Conservation (phyloP, 2,888 invertebrate genomes). For the Phymatocera aterrima region DNA sequence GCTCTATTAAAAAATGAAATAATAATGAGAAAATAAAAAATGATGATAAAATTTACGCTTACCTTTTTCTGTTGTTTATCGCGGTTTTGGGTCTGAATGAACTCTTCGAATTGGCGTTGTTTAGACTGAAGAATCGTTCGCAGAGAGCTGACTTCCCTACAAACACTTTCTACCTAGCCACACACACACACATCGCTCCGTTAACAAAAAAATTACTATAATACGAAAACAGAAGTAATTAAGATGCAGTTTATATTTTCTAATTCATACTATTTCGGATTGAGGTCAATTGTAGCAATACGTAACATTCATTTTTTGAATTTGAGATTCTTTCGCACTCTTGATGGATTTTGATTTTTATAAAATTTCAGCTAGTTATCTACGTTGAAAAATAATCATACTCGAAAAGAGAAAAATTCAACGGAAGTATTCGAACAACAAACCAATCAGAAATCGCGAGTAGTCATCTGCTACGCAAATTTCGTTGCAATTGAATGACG, state of each 20-base stretch:
- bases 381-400: no score
- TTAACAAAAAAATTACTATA: constrained; percentile 65
- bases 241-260: background rate
- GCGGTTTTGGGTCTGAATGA: constrained; percentile 69
- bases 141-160: constrained; percentile 74
- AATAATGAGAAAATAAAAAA: constrained; percentile 64
- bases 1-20: constrained; percentile 50
- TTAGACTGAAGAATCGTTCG: constrained; percentile 73
- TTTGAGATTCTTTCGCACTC: background rate
- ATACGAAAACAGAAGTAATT: constrained; percentile 53
- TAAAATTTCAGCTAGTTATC: no score
- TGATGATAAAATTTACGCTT: no score
- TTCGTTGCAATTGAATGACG: no score
- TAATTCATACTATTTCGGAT: no score
- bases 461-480: no score
- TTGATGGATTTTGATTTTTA: no score
- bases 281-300: background rate
- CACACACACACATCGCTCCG: constrained; percentile 75
- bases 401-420: no score
- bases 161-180: constrained; percentile 74
- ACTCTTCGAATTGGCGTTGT: constrained; percentile 72
- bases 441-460: no score
- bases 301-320: background rate
- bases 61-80: constrained; percentile 68
- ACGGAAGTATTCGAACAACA: no score